Conservation (phyloP, 2,113 vertebrate genomes). For the Sorex fumeus region DNA sequence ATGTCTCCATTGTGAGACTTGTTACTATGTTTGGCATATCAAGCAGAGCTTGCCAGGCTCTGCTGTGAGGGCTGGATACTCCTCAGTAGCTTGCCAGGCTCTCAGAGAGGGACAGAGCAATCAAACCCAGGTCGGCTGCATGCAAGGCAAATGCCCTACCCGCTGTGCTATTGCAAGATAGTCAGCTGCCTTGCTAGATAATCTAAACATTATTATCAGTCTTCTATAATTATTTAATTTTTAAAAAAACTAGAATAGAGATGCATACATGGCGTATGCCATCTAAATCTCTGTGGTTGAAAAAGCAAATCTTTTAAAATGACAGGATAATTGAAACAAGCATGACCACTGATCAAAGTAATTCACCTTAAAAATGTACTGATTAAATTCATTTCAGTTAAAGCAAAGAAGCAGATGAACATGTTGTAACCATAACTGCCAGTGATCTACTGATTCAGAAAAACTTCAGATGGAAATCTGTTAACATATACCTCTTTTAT, state of each 20-base stretch:
- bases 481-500: neutral
- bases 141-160: no score
- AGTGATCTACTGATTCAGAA: neutral
- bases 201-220: constrained; percentile 48
- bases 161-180: no score
- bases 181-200: constrained; percentile 48
- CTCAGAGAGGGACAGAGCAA: no score
- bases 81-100: no score
- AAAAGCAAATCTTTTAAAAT: constrained; percentile 64
- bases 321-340: neutral
- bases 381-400: neutral
- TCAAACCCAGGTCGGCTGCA: no score
- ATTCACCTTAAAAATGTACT: constrained; percentile 20
- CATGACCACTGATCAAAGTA: constrained; percentile 29
- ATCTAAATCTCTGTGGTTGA: constrained; percentile 61
- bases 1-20: no score
- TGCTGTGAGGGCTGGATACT: no score
- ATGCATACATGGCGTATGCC: constrained; percentile 28
- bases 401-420: constrained; percentile 29
- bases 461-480: neutral
- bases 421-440: neutral
- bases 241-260: constrained; percentile 60
- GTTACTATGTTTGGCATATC: no score
- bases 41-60: no score
- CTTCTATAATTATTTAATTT: constrained; percentile 67